Evolutionary conservation across 92 coral and sea anemone genomes (phyloP).

Genomic region (Epizoanthus ramosus): DNA sequence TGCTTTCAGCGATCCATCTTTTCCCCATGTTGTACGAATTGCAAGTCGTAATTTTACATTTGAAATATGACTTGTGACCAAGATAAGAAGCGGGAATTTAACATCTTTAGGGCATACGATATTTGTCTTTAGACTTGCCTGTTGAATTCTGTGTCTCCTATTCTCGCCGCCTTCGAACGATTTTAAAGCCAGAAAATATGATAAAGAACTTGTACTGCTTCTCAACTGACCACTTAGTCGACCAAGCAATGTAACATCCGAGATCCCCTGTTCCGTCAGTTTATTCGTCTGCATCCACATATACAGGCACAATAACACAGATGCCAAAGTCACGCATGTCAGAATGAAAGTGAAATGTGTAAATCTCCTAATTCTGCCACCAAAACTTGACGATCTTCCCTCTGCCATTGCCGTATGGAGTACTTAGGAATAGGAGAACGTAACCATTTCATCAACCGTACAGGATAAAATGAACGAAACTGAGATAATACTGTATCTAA

Average conservation of each 20-base stretch:
- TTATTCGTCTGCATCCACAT: background rate
- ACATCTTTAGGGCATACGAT: background rate
- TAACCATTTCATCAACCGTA: too few species aligned
- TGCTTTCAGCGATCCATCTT: conserved; percentile 47
- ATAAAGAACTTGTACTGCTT: background rate
- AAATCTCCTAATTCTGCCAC: background rate
- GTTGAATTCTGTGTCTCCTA: conserved; percentile 3
- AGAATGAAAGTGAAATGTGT: background rate
- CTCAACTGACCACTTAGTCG: background rate
- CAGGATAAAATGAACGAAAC: too few species aligned
- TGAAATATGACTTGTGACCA: conserved; percentile 47
- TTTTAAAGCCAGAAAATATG: too few species aligned
- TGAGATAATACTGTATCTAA: too few species aligned
- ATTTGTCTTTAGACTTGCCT: background rate
- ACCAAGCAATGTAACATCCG: background rate
- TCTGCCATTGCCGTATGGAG: too few species aligned
- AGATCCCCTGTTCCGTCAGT: background rate
- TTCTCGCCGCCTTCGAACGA: background rate
- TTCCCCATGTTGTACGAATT: conserved; percentile 55
- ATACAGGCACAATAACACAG: background rate
- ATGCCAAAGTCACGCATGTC: background rate
- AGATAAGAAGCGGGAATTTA: conserved; percentile 32
- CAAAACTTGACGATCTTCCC: too few species aligned
- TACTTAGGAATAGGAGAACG: too few species aligned
- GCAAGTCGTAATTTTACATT: conserved; percentile 42